Base-by-base conservation (phyloP, 2,888 invertebrate species). In the Brachycybe producta region DNA sequence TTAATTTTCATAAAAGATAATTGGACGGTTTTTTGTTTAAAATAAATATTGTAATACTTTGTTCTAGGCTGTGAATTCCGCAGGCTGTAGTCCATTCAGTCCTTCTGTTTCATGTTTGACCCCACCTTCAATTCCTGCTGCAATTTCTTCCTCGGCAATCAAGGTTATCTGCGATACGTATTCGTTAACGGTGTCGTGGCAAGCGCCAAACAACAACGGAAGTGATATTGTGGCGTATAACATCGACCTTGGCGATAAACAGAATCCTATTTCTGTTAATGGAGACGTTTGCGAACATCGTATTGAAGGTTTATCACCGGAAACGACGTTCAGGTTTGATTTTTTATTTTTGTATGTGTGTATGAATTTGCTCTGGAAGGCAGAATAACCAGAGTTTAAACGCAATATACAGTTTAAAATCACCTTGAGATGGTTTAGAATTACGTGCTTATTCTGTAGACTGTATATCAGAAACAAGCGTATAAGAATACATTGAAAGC, bases 41-140 rank as follows among this genome's bases (percentile, higher is more conserved):
- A 54, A 32, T 55, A 17, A 13, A 39, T 39, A 8, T 39, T 39
- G 13, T 39, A 15, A 39, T 13, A 39, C 8, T 11, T 39, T 39
- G 17, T 13, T 11, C 15, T 76, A 82, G 73, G 88, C 90, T 35
- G 73, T 75, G 46, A 91, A 88, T 70, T 71, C 74, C 57, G 85
- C 87, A 41, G 91, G 91, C n/a, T 73, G 74, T 51, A 80, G 88
- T 57, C 71, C 75, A 39, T 81, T 77, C 73, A 84, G 86, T 36
- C 71, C 75, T 32, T 70, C 75, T 41, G 72, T 78, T 3, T 75
- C 77, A 55, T 76, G 77, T 42, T 70, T 77, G 56, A 87, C 85
- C 30, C 83, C 84, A 15, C 80, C 87, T n/a, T 81, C 86, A 26
- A 76, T 82, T 46, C 88, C 90, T 17, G 76, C 76, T 39, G 74